Evolutionary conservation across 2,888 invertebrate genomes (phyloP), one percentile per base, ranked within the genome.

Genomic region (Adineta ricciae): DNA sequence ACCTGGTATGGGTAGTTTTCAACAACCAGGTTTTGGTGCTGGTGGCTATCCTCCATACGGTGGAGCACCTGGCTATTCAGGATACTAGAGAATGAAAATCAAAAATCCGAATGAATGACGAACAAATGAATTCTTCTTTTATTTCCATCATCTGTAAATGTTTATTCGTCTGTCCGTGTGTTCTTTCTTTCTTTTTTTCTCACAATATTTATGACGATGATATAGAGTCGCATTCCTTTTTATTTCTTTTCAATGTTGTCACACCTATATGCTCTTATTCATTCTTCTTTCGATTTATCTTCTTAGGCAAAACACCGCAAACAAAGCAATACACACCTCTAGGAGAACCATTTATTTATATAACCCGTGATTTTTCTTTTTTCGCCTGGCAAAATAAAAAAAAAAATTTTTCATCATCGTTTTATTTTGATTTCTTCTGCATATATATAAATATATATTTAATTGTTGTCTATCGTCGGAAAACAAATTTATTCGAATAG

Each of bases 71-170:
- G 78, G 78, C 4, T 41, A 41, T 78, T n/a, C 41, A 38, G 78
- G 41, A 38, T 41, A 41, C 41, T 78, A 41, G 50, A 83, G 27
- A 52, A 85, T 49, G 56, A 38, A 11, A 52, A 85, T 46, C 2
- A 21, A 56, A 73, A 78, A 14, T 56, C 21, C 24, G 9, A 54
- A 64, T 84, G 85, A 50, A 24, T 52, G 36, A 49, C 50, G 82
- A 56, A 73, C 86, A 83, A 41, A 82, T 84, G 73, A 64, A 78
- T 52, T 78, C n/a, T n/a, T 78, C 78, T 41, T 21, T 78, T 41
- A n/a, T 32, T 41, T 41, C n/a, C 78, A 41, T 78, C 78, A 41
- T 24, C 19, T 64, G 64, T 64, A 64, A 64, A 64, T 64, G 64
- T 64, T 64, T 64, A 64, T 64, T 32, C 64, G 64, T 64, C 32